Evolutionary conservation across 2,113 vertebrate genomes (phyloP), one percentile per base, ranked within the genome.

Genomic region (Pseudolaguvia tuberculata): DNA sequence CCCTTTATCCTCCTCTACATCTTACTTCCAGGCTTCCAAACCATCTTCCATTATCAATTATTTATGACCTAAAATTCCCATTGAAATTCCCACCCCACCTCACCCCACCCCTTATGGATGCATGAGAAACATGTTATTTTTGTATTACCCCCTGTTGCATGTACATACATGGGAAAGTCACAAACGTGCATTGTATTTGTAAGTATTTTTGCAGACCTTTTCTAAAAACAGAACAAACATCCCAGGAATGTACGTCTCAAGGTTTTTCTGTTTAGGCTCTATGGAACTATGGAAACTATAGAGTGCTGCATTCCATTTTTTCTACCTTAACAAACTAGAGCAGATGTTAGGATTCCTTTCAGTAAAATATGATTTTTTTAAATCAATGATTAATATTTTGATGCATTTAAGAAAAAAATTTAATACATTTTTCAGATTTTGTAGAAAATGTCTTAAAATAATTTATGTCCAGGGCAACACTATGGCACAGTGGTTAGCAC

Each of bases 191-290:
- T 15, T 50, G 23, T 66, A 66, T 48, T 66, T 5, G 63, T 23
- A 50, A 18, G 18, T 15, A 47, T 66, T 66, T 50, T 48, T 66
- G 21, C 63, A 66, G 42, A 27, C 10, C 0, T 27, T 5, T 3
- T 50, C 61, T 62, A 63, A 63, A 45, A 65, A 48, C 48, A 48
- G 15, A 48, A 48, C 63, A 66, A 27, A 27, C 21, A 27, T 66
- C 63, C 63, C 45, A 66, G 23, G 63, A 66, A 66, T 66, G 63
- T 66, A 66, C 45, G 50, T 50, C 63, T 66, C 39, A 65, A 17
- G 23, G 7, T 4, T 47, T 66, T 48, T 66, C 27, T 61, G 17
- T 31, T 31, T 27, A 27, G 14, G 18, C 29, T 18, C 50, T n/a
- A 10, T n/a, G 21, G 3, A 39, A 23, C n/a, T 45, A 66, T 27